Evolutionary conservation across 2,888 invertebrate species (phyloP).

Genomic region (Ennomos fuscantarius): DNA sequence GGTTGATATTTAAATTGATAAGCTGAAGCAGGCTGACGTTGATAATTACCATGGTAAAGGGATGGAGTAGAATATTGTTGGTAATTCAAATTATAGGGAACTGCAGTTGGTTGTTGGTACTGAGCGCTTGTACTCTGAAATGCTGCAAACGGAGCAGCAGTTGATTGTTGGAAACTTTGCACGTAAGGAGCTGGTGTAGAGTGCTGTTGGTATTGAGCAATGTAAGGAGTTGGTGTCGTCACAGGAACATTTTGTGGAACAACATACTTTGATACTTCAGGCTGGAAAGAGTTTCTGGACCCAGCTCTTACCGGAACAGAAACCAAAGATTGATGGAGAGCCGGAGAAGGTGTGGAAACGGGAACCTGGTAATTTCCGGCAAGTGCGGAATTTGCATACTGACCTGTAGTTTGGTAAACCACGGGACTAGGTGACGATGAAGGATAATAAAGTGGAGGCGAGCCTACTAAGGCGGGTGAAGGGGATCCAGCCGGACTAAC

Average conservation of each 20-base stretch:
- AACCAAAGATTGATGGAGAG: slow-evolving; percentile 22
- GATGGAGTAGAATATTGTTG: slow-evolving; percentile 10
- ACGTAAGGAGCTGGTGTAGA: slow-evolving; percentile 7
- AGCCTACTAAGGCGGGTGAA: slow-evolving; percentile 1
- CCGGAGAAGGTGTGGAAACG: slow-evolving; percentile 1
- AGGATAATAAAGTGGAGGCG: slow-evolving; percentile 17
- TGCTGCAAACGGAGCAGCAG: slow-evolving; percentile 1
- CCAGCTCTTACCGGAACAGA: slow-evolving; percentile 30
- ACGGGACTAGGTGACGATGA: slow-evolving; percentile 33
- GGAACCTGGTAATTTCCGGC: neutral
- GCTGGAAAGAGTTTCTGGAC: slow-evolving; percentile 17
- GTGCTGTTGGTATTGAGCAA: slow-evolving; percentile 10
- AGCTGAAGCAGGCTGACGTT: neutral
- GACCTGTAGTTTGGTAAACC: slow-evolving; percentile 5
- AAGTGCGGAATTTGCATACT: slow-evolving; percentile 1
- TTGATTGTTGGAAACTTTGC: slow-evolving; percentile 20
- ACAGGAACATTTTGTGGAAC: slow-evolving; percentile 18
- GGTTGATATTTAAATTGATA: slow-evolving; percentile 1
- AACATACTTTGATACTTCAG: slow-evolving; percentile 15
- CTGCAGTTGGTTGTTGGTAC: slow-evolving; percentile 7
- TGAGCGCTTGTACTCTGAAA: slow-evolving; percentile 6
- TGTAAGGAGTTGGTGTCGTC: slow-evolving; percentile 12
- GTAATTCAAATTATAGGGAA: slow-evolving; percentile 8
- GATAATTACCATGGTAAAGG: slow-evolving; percentile 7
- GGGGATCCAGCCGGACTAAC: slow-evolving; percentile 24